Evolutionary conservation across 2,888 invertebrate genomes (phyloP), one percentile per base, ranked within the genome.

Genomic region (Philaethria dido): DNA sequence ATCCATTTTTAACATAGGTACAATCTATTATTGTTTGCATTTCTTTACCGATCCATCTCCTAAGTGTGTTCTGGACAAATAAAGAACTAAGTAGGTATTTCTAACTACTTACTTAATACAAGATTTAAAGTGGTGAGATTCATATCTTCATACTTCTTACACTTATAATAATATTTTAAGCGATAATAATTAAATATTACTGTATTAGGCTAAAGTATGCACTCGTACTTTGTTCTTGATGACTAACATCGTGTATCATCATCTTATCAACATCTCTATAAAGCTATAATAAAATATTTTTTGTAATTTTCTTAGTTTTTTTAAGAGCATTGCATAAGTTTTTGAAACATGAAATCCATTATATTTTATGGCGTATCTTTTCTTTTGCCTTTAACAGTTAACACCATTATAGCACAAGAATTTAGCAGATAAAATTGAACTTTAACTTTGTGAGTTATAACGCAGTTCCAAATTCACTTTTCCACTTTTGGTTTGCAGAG

Each of bases 391-490:
- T n/a, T n/a, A n/a, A n/a, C n/a, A n/a, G n/a, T n/a, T n/a, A n/a
- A n/a, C n/a, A n/a, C n/a, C n/a, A n/a, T n/a, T n/a, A n/a, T n/a
- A n/a, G 39, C 39, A 57, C 20, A 57, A 39, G 29, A n/a, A 25
- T 42, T n/a, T 11, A 25, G 22, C 22, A 42, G n/a, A 42, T 42
- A 29, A 16, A 16, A 9, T 8, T 6, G 2, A n/a, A n/a, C n/a
- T 22, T 64, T 60, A 45, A 20, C 16, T 22, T 29, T 62, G 11
- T 33, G 20, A 25, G 18, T 69, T 62, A 33, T 52, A 66, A 52
- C 64, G 64, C 42, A 70, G 52, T 61, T 68, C 70, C 18, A 64
- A 45, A 39, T 69, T 47, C 22, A 66, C 61, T 66, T 64, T 64
- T 22, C 54, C 63, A 55, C 64, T 64, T 62, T 70, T 64, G 9